Conservation (phyloP, 2,888 invertebrate species). For the Spicauda simplicius region DNA sequence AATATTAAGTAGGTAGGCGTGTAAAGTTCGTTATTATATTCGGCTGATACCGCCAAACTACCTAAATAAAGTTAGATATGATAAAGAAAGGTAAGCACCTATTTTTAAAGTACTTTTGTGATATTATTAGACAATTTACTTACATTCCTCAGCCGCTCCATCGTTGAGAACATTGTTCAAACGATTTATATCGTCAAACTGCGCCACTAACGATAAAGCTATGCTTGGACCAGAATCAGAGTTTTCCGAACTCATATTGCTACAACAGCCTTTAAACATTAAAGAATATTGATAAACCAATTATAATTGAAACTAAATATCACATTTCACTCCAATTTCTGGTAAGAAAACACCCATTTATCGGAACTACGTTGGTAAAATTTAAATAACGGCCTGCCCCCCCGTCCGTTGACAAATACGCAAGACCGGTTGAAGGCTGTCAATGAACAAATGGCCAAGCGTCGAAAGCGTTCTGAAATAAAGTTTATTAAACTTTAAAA, state of each 20-base stretch:
- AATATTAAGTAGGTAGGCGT: slow-evolving; percentile 8
- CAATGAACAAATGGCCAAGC: not conserved
- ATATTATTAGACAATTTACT: slow-evolving; percentile 50
- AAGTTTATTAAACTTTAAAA: too few species aligned
- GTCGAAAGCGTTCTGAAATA: not conserved
- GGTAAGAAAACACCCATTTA: slow-evolving; percentile 7
- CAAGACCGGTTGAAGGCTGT: slow-evolving; percentile 5
- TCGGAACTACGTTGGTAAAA: slow-evolving; percentile 32
- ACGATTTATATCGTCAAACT: slow-evolving; percentile 89
- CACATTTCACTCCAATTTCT: slow-evolving; percentile 43
- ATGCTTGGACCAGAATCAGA: slow-evolving; percentile 69
- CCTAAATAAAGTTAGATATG: too few species aligned
- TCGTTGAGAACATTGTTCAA: slow-evolving; percentile 87
- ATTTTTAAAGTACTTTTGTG: not conserved
- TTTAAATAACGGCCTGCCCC: slow-evolving; percentile 48
- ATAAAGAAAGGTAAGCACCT: too few species aligned
- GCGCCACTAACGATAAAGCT: slow-evolving; percentile 87
- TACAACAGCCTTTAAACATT: slow-evolving; percentile 31
- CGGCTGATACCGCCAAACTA: slow-evolving; percentile 22
- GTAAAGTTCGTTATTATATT: not conserved
- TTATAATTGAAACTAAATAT: slow-evolving; percentile 31
- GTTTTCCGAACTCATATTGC: slow-evolving; percentile 73
- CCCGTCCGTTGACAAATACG: slow-evolving; percentile 21
- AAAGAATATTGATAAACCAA: not conserved
- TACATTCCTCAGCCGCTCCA: slow-evolving; percentile 88